Base-by-base conservation (phyloP, 2,797 vertebrate species). In the Scarus forsteni region DNA sequence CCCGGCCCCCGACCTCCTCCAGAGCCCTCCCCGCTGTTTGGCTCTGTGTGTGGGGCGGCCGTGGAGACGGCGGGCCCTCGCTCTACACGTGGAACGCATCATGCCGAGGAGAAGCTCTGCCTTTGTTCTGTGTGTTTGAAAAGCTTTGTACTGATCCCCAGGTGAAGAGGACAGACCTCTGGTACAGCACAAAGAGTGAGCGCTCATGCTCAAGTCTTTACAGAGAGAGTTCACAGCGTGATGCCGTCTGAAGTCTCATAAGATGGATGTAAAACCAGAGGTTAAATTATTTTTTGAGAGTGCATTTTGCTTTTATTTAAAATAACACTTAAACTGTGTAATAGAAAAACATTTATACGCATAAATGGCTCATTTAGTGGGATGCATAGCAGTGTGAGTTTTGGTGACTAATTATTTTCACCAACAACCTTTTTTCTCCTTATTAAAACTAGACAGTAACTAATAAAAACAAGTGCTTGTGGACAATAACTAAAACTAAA, bases 91-190 rank as follows among this genome's bases (percentile, higher is more conserved):
- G 94, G 92, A 92, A 91, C 5, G 60, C 83, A 95, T 93, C 92
- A 93, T 76, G 68, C 74, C 56, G 39, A 48, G 69, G 73, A 75
- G 86, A 90, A 85, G 84, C 27, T 48, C 85, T 55, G 62, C 79
- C 91, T 91, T 92, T 93, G 92, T 93, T 92, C 85, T 82, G 63
- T 46, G 50, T 89, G 86, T 89, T 91, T 88, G 87, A 88, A 86
- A 92, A 86, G 88, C 93, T 94, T 95, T 62, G 92, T 91, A 84
- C 93, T 94, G 93, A 95, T 95, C 92, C 80, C 89, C 92, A 90
- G 87, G 77, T 83, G 77, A 66, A 87, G 58, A 66, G 48, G 70
- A 75, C 58, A 59, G 81, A 60, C 71, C 81, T 69, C 73, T 19
- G 75, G 54, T n/a, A 46, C 48, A 38, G 12, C 49, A 13, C 49